These are phyloP conservation scores for Holacanthus passer DNA, from an alignment of 2,113 vertebrate species.

Conservation along the genomic window DNA sequence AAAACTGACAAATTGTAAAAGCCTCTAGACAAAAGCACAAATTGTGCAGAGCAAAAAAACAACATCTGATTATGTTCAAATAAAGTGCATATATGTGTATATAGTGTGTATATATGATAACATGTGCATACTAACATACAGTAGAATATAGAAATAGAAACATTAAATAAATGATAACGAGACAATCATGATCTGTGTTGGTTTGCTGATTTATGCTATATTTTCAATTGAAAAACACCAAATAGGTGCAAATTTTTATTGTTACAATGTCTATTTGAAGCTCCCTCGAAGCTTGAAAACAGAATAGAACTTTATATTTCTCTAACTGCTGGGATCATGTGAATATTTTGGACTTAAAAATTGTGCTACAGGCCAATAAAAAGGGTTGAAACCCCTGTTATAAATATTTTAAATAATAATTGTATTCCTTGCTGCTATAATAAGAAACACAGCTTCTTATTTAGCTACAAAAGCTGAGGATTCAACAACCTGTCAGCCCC, in stretches of 20 bases:
- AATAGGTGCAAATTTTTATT: not conserved
- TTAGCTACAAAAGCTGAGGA: not conserved
- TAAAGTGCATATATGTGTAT: not conserved
- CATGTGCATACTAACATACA: not conserved
- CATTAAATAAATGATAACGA: too few species aligned
- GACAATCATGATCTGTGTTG: not conserved
- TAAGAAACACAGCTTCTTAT: not conserved
- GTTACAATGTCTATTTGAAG: not conserved
- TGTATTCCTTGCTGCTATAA: not conserved
- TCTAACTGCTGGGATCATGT: too few species aligned
- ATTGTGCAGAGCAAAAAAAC: not conserved
- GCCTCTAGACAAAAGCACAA: not conserved
- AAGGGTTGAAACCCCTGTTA: not conserved
- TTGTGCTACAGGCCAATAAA: too few species aligned
- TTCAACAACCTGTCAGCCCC: constrained; percentile 25
- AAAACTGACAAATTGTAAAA: not conserved
- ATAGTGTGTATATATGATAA: too few species aligned
- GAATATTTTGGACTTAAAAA: too few species aligned
- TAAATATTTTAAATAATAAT: not conserved
- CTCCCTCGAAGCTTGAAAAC: not conserved
- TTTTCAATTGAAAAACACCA: not conserved
- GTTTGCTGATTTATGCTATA: not conserved
- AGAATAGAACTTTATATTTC: not conserved
- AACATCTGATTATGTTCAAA: not conserved
- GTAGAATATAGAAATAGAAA: too few species aligned